Conservation (phyloP, 2,113 vertebrate species). For the Vombatus ursinus region DNA sequence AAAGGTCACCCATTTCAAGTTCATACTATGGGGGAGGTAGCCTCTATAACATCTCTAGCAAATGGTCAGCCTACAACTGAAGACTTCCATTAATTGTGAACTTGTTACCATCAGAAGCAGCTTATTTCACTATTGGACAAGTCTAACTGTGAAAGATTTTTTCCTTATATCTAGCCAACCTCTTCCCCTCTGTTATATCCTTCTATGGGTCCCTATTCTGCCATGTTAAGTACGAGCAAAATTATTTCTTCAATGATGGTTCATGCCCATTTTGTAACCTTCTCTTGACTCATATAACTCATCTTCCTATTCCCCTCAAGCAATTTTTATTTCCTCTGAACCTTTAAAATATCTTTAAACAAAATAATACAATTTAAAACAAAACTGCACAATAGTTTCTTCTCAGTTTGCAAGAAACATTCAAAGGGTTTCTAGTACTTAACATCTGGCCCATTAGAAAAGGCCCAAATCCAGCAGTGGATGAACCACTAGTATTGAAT, state of each 20-base stretch:
- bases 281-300: neutral
- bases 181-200: neutral
- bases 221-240: neutral
- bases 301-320: neutral
- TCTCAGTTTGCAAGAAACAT: neutral
- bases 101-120: no score
- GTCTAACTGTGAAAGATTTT: no score
- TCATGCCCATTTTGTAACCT: neutral
- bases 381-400: neutral
- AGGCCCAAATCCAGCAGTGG: neutral
- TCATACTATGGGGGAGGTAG: no score
- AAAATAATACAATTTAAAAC: neutral
- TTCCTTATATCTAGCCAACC: neutral
- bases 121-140: no score
- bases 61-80: no score
- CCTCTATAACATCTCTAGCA: no score
- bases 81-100: no score
- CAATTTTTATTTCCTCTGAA: neutral
- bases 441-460: neutral
- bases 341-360: neutral
- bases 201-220: neutral
- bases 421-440: neutral
- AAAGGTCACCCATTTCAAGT: no score
- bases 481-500: neutral
- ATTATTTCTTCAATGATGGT: neutral